Base-by-base conservation (phyloP, 2,113 vertebrate genomes). In the Panthera tigris region DNA sequence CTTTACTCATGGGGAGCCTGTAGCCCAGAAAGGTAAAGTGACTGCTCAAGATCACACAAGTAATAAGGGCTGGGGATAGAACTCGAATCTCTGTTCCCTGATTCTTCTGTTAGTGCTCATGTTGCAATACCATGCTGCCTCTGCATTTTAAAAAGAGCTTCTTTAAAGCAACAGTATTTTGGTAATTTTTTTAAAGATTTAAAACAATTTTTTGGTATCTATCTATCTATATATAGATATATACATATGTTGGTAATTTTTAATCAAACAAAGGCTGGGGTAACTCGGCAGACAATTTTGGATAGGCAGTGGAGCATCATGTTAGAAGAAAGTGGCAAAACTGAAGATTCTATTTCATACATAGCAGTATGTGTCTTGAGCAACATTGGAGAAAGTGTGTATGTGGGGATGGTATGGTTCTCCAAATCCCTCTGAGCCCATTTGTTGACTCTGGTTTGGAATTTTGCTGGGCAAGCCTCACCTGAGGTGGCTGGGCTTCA, bases 401-500 rank as follows among this genome's bases (percentile, higher is more conserved):
- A 11, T 55, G 8, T 5, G 21, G 12, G 12, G 6, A 14, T 33
- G 10, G 21, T 12, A 15, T 25, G 19, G 3, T 10, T 33, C 10
- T 82, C 41, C 31, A 12, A 23, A 14, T 33, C 31, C 16, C 18
- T 71, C 61, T 33, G 13, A 88, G 27, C 1, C 36, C 61, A n/a
- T 41, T 45, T 27, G 5, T 50, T 18, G 19, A 94, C 9, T 85
- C 61, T 13, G 27, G 57, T 41, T 39, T 79, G 29, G 31, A 69
- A 71, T 65, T n/a, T 76, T 73, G 14, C 29, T 31, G 12, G n/a
- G 39, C 15, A 39, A 48, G 41, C 29, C 91, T 98, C 87, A 98
- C 97, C 94, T 91, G 96, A 76, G 94, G 95, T 16, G 94, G 71
- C 50, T 89, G 91, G 7, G 31, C 33, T 25, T 97, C 97, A 11